A percentile compares a stretch with the other conserved stretches of the same genome.
phyloP scores from a whole-genome alignment of 92 coral and sea anemone species.

The Zoanthus sansibaricus region DNA sequence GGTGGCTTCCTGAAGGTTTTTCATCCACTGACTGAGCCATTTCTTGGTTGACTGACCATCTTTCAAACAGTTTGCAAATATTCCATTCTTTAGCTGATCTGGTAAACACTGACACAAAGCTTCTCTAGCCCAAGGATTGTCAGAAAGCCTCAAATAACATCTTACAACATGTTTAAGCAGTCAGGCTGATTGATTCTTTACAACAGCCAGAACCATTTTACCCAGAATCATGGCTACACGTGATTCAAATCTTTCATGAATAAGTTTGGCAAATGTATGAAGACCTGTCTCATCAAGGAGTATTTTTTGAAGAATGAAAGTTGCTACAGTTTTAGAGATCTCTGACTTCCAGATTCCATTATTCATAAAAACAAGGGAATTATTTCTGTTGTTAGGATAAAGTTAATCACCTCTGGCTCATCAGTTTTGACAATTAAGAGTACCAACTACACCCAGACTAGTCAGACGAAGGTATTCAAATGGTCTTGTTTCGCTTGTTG shows the following conservation, averaged over 20 bases:
- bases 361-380: conserved; percentile 94
- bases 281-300: conserved; percentile 98
- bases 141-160: conserved; percentile 94
- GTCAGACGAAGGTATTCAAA: conserved; percentile 96
- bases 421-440: conserved; percentile 82
- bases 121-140: conserved; percentile 95
- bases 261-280: conserved; percentile 98
- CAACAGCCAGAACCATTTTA: conserved; percentile 97
- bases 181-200: conserved; percentile 97
- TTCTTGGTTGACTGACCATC: conserved; percentile 97
- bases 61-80: conserved; percentile 93
- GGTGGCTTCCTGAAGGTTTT: conserved; percentile 90
- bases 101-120: conserved; percentile 98
- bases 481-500: conserved; percentile 98
- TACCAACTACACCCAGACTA: conserved; percentile 98
- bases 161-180: conserved; percentile 98
- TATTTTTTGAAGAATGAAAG: conserved; percentile 96
- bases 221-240: conserved; percentile 99
- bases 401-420: conserved; percentile 98
- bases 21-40: conserved; percentile 98
- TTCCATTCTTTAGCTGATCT: conserved; percentile 98
- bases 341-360: conserved; percentile 98
- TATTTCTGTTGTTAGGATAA: conserved; percentile 95
- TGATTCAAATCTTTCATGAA: conserved; percentile 80
- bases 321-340: conserved; percentile 96